A percentile compares a stretch with the other conserved stretches of the same genome.
phyloP scores from a whole-genome alignment of 1,140 invertebrate species.

The Drosophila nigrodunni region DNA sequence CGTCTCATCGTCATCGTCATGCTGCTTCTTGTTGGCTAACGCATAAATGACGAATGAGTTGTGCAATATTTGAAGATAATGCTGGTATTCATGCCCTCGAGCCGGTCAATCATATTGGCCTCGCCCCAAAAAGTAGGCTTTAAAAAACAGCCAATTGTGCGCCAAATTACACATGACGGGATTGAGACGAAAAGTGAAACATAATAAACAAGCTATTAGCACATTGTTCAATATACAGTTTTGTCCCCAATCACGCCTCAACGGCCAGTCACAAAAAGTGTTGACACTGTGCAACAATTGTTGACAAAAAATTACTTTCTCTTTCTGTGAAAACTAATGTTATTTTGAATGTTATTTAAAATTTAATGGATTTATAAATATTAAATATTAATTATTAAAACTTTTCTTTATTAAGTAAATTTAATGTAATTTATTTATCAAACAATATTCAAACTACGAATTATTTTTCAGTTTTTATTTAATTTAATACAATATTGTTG shows the following conservation, averaged over 20 bases:
- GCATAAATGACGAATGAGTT: slow-evolving; percentile 76
- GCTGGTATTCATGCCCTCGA: slow-evolving; percentile 47
- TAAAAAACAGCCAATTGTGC: slow-evolving; percentile 49
- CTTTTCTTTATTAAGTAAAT: too few relatives aligned
- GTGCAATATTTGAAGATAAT: slow-evolving; percentile 59
- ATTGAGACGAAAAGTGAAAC: slow-evolving; percentile 41
- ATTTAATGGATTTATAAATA: too few relatives aligned
- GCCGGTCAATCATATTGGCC: slow-evolving; percentile 11
- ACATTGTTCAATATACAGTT: slow-evolving; percentile 48
- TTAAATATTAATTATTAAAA: too few relatives aligned
- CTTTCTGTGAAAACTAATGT: too few relatives aligned
- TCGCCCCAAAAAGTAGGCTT: slow-evolving; percentile 41
- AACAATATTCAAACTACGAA: too few relatives aligned
- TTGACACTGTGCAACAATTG: slow-evolving; percentile 30
- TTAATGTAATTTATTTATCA: too few relatives aligned
- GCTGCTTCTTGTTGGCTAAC: slow-evolving; percentile 41
- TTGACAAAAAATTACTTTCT: neutral
- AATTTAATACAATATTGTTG: neutral
- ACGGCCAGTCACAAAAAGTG: slow-evolving; percentile 9
- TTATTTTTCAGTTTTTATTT: too few relatives aligned
- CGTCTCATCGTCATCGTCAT: slow-evolving; percentile 19
- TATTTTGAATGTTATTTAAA: too few relatives aligned
- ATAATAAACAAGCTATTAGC: slow-evolving; percentile 76
- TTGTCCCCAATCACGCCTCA: slow-evolving; percentile 42
- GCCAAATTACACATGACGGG: slow-evolving; percentile 65